Evolutionary conservation across 2,113 vertebrate genomes (phyloP), one percentile per base, ranked within the genome.

Genomic region (Albula glossodonta): DNA sequence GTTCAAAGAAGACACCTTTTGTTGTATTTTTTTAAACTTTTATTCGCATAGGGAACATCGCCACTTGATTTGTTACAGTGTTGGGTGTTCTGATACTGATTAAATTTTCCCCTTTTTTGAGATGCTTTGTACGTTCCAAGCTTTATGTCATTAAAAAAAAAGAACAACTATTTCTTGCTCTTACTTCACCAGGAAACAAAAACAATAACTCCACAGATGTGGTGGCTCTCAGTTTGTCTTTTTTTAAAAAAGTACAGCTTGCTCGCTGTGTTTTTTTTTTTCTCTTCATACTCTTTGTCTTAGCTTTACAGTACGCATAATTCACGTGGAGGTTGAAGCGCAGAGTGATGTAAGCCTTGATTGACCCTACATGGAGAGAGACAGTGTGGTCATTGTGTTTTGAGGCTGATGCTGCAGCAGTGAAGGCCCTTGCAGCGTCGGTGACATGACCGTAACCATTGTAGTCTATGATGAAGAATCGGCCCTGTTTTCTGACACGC

Each of bases 1-100:
- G 96, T 96, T 96, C 96, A 95, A 96, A 96, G 95, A 96, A 95
- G 94, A 94, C 97, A 96, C 96, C 96, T 66, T 66, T 66, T 66
- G 5, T 19, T 19, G 22, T 4, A 22, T 4, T 96, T 97, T 97
- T 95, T 96, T 94, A 95, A 41, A 41, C 31, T 94, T 92, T 94
- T 94, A 95, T 96, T 96, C 92, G 86, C 52, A 78, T 84, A 52
- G 49, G 81, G 86, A 87, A 80, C 88, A 87, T 86, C 87, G 84
- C 84, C 57, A 49, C 84, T 83, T 77, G 53, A 66, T 78, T 53
- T 52, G 57, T 66, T 84, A 41, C 70, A 31, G 51, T 53, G 52
- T 31, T 5, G 22, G 78, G 8, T 7, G 15, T 50, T 51, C 74
- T 78, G 31, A 60, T 70, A 63, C 9, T 11, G 80, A 5, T 52